Conservation (phyloP, 1,140 invertebrate species). For the Brachionus koreanus region DNA sequence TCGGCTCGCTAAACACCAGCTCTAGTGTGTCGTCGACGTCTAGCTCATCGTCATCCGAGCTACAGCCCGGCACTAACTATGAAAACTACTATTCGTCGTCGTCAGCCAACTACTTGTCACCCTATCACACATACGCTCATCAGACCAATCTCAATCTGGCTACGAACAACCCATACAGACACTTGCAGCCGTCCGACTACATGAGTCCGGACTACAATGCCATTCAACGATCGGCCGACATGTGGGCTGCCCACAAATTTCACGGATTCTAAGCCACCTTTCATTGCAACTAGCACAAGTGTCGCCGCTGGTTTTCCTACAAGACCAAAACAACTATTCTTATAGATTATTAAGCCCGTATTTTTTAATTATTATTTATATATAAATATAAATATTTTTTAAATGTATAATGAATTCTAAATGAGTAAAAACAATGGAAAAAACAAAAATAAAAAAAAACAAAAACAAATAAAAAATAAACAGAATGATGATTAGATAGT, state of each 20-base stretch:
- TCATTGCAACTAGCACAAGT: not conserved
- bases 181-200: not conserved
- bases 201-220: conserved; percentile 35
- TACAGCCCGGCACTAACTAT: not conserved
- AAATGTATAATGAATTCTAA: not conserved
- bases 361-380: not conserved
- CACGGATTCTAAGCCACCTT: conserved; percentile 2
- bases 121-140: not conserved
- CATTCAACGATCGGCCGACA: conserved; percentile 37
- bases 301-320: not conserved
- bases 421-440: not conserved
- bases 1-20: not conserved
- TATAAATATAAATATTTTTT: not conserved
- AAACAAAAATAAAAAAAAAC: not conserved
- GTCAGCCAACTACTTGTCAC: not conserved
- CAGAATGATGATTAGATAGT: not conserved
- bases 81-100: not conserved
- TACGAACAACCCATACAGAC: not conserved
- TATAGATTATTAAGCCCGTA: not conserved
- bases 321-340: not conserved
- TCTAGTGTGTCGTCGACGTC: not conserved
- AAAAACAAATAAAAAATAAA: not conserved
- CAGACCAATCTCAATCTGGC: not conserved
- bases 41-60: not conserved
- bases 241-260: conserved; percentile 44